These are phyloP conservation scores for Plagodis dolabraria DNA, from an alignment of 2,888 invertebrate species.

Conservation along the genomic window DNA sequence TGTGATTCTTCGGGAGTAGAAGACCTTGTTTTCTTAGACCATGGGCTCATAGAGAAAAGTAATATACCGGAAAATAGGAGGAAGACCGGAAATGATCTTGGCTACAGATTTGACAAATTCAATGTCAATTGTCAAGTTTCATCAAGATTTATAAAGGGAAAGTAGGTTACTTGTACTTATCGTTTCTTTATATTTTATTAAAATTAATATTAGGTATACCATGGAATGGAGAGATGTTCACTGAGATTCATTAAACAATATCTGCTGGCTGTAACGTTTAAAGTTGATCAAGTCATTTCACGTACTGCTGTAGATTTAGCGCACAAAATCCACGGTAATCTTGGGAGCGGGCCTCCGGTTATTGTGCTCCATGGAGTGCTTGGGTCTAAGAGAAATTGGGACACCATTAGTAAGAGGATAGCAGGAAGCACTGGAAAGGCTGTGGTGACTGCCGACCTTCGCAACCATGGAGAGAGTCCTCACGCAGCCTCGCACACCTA, in stretches of 20 bases:
- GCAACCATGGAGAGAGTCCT: conserved; percentile 98
- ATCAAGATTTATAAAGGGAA: not conserved
- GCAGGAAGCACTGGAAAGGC: conserved; percentile 88
- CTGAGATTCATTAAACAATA: conserved; percentile 11
- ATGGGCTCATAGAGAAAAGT: too few species aligned
- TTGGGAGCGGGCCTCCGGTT: conserved; percentile 81
- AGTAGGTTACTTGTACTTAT: too few species aligned
- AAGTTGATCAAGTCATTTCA: conserved; percentile 3
- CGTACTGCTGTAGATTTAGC: conserved; percentile 85
- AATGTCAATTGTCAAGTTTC: not conserved
- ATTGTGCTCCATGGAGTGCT: conserved; percentile 95
- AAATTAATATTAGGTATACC: not conserved
- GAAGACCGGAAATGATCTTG: too few species aligned
- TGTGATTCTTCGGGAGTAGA: too few species aligned
- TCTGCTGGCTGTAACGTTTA: conserved; percentile 16
- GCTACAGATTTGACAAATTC: not conserved
- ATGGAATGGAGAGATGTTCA: conserved; percentile 42
- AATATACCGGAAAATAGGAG: too few species aligned
- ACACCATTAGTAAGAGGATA: conserved; percentile 90
- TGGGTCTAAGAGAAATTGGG: conserved; percentile 97
- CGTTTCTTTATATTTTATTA: not conserved
- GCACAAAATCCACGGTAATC: conserved; percentile 68
- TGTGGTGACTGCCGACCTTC: conserved; percentile 94
- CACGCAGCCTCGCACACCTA: conserved; percentile 91
- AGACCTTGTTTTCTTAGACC: too few species aligned